Conservation (phyloP, 1,140 invertebrate genomes). For the Drosophila lacteicornis region DNA sequence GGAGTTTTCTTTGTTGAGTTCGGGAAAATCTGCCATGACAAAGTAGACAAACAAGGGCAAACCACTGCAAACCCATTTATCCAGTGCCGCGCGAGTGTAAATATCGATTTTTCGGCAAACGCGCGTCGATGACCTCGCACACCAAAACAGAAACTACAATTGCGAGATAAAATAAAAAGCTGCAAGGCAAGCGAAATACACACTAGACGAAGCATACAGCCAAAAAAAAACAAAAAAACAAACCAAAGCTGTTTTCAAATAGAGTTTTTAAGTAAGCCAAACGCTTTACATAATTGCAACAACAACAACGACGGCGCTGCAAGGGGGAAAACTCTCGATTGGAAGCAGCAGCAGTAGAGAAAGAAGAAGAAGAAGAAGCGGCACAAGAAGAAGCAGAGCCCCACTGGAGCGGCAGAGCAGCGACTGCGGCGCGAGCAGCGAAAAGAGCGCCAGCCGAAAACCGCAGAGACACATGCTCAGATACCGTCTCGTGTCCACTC, state of each 20-base stretch:
- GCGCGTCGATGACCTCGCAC: constrained; percentile 76
- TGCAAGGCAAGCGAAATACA: constrained; percentile 10
- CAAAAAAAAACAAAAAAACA: constrained; percentile 15
- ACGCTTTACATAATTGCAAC: constrained; percentile 74
- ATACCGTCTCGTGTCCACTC: constrained; percentile 93
- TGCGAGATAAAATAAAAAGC: constrained; percentile 29
- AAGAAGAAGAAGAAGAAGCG: constrained; percentile 45
- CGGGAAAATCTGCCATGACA: constrained; percentile 10
- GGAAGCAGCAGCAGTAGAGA: constrained; percentile 32
- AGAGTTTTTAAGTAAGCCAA: constrained; percentile 50
- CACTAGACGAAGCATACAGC: not conserved
- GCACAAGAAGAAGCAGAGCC: constrained; percentile 40
- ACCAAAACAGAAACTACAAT: constrained; percentile 21
- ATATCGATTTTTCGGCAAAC: constrained; percentile 66
- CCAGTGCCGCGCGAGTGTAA: constrained; percentile 43
- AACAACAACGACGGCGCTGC: constrained; percentile 62
- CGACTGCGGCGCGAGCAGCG: constrained; percentile 40
- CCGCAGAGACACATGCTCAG: constrained; percentile 89
- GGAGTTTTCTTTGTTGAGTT: constrained; percentile 14
- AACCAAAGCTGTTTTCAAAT: constrained; percentile 28
- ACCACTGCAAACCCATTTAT: constrained; percentile 22
- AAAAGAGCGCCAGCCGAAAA: constrained; percentile 73
- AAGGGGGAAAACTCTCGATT: constrained; percentile 46
- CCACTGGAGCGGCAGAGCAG: constrained; percentile 39
- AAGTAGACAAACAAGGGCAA: constrained; percentile 9